phyloP scores from a whole-genome alignment of 2,113 vertebrate species.

The Pteruthius melanotis region DNA sequence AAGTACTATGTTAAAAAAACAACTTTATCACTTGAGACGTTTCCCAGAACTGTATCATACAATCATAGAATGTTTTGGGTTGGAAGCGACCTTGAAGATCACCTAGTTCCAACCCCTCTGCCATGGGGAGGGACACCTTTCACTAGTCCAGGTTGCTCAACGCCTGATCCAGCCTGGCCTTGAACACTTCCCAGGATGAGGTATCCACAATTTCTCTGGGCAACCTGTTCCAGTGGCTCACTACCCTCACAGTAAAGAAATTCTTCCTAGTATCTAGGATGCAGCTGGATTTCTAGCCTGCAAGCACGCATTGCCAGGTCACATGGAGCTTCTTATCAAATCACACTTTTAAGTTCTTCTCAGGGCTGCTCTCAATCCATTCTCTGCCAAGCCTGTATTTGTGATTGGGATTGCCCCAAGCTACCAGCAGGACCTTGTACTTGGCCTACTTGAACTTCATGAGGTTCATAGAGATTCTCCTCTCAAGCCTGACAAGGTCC shows the following conservation, averaged over 20 bases:
- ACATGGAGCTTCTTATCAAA: neutral
- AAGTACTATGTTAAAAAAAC: neutral
- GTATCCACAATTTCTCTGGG: neutral
- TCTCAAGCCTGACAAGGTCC: neutral
- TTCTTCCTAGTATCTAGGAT: neutral
- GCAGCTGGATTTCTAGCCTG: neutral
- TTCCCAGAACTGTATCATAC: neutral
- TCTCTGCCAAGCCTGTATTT: neutral
- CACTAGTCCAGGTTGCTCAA: neutral
- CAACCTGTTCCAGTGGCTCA: neutral
- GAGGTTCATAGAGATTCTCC: neutral
- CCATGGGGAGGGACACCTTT: neutral
- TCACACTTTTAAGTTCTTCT: neutral
- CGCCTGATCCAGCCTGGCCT: neutral
- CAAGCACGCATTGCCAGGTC: neutral
- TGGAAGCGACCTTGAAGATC: neutral
- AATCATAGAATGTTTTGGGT: neutral
- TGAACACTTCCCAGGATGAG: neutral
- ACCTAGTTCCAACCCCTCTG: neutral
- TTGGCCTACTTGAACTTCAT: neutral
- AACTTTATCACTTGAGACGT: neutral
- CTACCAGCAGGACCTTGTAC: neutral
- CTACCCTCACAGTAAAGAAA: neutral
- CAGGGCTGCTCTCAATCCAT: neutral
- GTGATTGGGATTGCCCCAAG: neutral